Conservation (phyloP, 2,797 vertebrate genomes). For the Pyrocephalus nanus region DNA sequence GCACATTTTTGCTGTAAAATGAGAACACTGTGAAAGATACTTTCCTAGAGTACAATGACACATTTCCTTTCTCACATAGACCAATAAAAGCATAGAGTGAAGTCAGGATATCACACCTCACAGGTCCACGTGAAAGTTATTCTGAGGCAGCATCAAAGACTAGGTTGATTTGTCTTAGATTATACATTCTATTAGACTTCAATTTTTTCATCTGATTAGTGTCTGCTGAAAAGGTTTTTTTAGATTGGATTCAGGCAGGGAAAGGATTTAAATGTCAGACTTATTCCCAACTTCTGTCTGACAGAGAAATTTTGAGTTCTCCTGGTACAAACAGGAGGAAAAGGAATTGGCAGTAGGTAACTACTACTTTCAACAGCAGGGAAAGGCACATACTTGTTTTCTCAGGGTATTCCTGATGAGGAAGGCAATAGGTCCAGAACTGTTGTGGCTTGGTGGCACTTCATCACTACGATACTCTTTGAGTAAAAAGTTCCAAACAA, state of each 20-base stretch:
- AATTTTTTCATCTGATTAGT: neutral
- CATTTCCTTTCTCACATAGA: neutral
- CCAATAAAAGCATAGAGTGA: neutral
- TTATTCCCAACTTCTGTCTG: neutral
- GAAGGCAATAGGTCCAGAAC: neutral
- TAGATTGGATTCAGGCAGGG: neutral
- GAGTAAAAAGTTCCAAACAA: neutral
- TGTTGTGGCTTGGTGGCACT: neutral
- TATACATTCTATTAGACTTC: neutral
- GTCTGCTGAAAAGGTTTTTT: neutral
- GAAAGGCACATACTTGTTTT: neutral
- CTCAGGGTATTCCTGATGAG: neutral
- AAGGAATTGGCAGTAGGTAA: neutral
- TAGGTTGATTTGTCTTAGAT: neutral
- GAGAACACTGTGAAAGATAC: neutral
- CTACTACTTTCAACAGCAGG: neutral
- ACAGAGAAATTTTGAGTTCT: neutral
- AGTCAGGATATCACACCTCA: neutral
- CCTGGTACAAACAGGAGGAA: neutral
- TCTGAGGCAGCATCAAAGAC: neutral
- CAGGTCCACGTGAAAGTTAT: neutral
- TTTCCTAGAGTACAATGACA: neutral
- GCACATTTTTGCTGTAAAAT: neutral
- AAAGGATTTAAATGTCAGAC: neutral
- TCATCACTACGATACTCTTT: neutral